Base-by-base conservation (phyloP, 1,140 invertebrate species). In the Drosophila saltans region DNA sequence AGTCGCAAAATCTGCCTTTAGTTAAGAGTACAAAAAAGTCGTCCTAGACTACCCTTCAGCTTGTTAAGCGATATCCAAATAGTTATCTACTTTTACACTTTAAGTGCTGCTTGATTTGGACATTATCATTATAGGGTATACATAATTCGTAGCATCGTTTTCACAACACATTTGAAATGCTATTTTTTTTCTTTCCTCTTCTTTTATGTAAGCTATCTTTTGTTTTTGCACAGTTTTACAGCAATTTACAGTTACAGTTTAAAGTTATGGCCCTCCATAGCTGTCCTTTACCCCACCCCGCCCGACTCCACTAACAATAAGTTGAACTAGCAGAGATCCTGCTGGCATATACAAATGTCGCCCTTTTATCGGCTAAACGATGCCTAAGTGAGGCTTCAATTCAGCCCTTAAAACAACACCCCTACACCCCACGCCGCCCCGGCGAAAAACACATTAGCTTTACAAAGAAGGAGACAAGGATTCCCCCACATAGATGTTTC, bases 291-390 rank as follows among this genome's bases (percentile, higher is more conserved):
- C 28, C 28, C 28, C 0, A 0, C 4, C 28, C 28, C 28, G 4
- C 4, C 28, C 28, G 2, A 30, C 28, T 30, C 4, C 28, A 52
- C 45, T 1, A 36, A 36, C 33, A 36, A 36, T 36, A 24, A 52
- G 45, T 52, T 48, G 21, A 52, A 52, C 45, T 52, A 21, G 21
- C 45, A 3, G 45, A 52, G 45, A 52, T 52, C 45, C 45, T 52
- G 45, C 45, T 52, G 45, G 45, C 45, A 52, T 52, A 52, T 52
- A 52, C 69, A 69, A 81, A 86, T 75, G 79, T 69, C 72, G 76
- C 84, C 81, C 60, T 62, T 80, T 83, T 88, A 88, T 88, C 83
- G 45, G 84, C 77, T 88, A 88, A 88, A 80, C 83, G 84, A 88
- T 78, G 83, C 77, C 83, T 89, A 88, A 88, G 80, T 89, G 83